Evolutionary conservation across 2,797 vertebrate species (phyloP).

Genomic region (Pipistrellus kuhlii): DNA sequence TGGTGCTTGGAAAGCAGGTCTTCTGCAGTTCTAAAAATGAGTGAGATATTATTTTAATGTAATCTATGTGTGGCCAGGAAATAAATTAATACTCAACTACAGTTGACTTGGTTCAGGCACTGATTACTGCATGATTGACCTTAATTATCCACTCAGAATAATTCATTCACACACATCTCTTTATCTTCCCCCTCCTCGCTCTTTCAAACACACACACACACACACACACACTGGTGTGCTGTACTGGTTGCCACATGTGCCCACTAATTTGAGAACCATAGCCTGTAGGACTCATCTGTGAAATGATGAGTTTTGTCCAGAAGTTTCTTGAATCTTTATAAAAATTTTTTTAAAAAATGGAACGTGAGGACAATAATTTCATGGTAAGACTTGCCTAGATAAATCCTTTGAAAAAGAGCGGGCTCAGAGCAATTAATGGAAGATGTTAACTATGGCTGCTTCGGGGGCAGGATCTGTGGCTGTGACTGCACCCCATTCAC

Average conservation of each 20-base stretch:
- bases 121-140: background rate
- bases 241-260: background rate
- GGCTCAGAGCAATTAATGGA: conserved; percentile 30
- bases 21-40: background rate
- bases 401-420: conserved; percentile 47
- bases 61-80: background rate
- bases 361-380: background rate
- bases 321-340: conserved; percentile 36
- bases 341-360: background rate
- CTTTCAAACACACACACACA: background rate
- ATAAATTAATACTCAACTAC: background rate
- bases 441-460: background rate
- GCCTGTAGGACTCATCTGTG: background rate
- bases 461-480: background rate
- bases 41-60: background rate
- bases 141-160: background rate
- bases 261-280: conserved; percentile 7
- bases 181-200: background rate
- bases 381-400: conserved; percentile 6
- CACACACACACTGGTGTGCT: background rate
- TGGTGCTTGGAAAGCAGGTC: background rate
- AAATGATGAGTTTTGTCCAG: conserved; percentile 40
- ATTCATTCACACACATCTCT: background rate
- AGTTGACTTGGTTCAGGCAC: background rate
- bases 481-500: background rate